phyloP scores from a whole-genome alignment of 2,797 vertebrate genomes.

The Gymnothorax reevesii region DNA sequence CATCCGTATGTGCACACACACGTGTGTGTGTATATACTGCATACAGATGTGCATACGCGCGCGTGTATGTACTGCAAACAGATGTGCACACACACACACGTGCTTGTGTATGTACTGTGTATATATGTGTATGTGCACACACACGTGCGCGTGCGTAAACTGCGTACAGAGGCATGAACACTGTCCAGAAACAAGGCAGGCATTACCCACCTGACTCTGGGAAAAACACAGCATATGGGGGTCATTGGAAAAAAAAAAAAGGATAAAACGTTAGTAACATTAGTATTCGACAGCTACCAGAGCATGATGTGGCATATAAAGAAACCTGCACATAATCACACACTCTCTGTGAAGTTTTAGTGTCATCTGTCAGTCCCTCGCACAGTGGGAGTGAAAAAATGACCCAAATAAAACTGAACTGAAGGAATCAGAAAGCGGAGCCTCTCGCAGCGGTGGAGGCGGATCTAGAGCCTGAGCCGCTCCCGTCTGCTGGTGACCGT shows the following conservation, averaged over 20 bases:
- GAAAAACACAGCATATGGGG: constrained; percentile 50
- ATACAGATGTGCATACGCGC: no score
- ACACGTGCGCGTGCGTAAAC: no score
- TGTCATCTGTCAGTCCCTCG: neutral
- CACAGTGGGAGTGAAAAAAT: neutral
- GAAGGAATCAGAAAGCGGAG: neutral
- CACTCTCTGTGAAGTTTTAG: constrained; percentile 33
- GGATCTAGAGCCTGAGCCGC: no score
- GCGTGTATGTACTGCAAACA: no score
- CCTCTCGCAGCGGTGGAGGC: no score
- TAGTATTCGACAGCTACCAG: constrained; percentile 25
- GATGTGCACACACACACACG: no score
- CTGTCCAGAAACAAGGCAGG: constrained; percentile 58
- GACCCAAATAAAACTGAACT: neutral
- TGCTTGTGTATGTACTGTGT: no score
- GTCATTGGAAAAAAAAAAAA: constrained; percentile 36
- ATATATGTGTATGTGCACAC: no score
- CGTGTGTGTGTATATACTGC: no score
- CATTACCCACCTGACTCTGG: constrained; percentile 70
- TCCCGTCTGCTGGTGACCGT: no score
- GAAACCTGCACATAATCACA: constrained; percentile 38
- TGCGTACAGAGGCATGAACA: constrained; percentile 20
- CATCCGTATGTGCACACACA: constrained; percentile 20
- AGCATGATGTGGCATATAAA: constrained; percentile 28
- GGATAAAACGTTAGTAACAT: constrained; percentile 38